Evolutionary conservation across 2,797 vertebrate species (phyloP).

Genomic region (Coregonus ussuriensis): DNA sequence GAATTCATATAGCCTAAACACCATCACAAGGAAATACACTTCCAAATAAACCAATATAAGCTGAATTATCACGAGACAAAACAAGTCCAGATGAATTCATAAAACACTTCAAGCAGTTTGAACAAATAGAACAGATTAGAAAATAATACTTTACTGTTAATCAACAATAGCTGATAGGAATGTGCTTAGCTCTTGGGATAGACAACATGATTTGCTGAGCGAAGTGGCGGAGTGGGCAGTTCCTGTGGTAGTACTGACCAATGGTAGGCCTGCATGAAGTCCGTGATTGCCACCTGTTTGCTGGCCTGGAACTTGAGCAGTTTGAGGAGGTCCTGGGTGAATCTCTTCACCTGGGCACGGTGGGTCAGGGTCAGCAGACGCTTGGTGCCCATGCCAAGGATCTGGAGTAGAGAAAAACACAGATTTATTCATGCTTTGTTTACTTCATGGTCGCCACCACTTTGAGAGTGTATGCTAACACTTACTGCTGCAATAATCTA

Average conservation of each 20-base stretch:
- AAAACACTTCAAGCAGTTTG: neutral
- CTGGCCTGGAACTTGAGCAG: conserved; percentile 98
- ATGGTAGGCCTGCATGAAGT: conserved; percentile 96
- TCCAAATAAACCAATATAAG: neutral
- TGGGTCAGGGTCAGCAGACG: conserved; percentile 92
- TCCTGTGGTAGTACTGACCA: conserved; percentile 80
- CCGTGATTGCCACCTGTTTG: conserved; percentile 91
- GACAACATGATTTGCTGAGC: neutral
- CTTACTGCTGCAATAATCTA: neutral
- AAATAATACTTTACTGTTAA: neutral
- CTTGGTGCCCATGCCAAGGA: conserved; percentile 94
- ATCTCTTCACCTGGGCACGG: conserved; percentile 95
- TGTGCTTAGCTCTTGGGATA: neutral
- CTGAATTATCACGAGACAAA: too few species aligned
- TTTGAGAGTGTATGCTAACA: neutral
- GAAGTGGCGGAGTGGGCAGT: conserved; percentile 40
- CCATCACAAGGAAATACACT: neutral
- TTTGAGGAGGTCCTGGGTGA: conserved; percentile 95
- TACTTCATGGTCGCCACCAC: neutral
- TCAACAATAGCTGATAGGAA: neutral
- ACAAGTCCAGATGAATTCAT: neutral
- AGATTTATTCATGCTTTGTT: neutral
- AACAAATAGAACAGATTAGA: neutral
- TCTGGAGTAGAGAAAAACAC: conserved; percentile 71
- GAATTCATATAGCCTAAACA: neutral